These are phyloP conservation scores for Orthonyx spaldingii DNA, from an alignment of 2,113 vertebrate species.

Conservation along the genomic window DNA sequence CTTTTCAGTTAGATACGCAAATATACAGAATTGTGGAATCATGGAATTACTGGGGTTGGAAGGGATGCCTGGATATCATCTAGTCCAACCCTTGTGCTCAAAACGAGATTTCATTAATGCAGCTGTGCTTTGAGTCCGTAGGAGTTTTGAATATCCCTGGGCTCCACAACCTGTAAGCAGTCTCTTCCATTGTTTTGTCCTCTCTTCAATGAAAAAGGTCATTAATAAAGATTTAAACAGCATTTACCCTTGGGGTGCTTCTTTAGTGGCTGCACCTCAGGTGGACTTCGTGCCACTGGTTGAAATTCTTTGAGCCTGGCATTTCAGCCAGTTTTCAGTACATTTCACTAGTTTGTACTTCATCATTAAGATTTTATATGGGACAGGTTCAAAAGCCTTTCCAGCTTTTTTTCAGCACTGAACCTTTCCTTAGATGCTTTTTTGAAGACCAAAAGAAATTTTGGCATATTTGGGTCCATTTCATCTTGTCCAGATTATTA, in stretches of 20 bases:
- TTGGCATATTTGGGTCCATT: not conserved
- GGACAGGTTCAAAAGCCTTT: not conserved
- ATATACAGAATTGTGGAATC: not conserved
- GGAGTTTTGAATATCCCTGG: not conserved
- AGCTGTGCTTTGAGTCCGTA: not conserved
- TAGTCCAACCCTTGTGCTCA: not conserved
- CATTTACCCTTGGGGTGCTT: not conserved
- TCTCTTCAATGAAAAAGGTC: not conserved
- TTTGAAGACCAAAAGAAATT: not conserved
- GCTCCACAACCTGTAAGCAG: not conserved
- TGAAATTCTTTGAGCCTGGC: not conserved
- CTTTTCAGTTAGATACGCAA: not conserved
- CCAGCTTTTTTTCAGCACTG: not conserved
- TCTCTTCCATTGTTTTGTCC: not conserved
- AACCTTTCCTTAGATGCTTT: not conserved
- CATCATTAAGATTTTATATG: not conserved
- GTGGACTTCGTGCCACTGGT: not conserved
- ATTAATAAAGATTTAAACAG: not conserved
- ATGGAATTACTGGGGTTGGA: not conserved
- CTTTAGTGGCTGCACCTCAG: not conserved
- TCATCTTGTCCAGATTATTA: not conserved
- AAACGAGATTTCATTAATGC: not conserved
- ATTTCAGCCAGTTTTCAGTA: not conserved
- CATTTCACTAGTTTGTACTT: not conserved
- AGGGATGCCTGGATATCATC: not conserved